Base-by-base conservation (phyloP, 2,797 vertebrate genomes). In the Helarctos malayanus region DNA sequence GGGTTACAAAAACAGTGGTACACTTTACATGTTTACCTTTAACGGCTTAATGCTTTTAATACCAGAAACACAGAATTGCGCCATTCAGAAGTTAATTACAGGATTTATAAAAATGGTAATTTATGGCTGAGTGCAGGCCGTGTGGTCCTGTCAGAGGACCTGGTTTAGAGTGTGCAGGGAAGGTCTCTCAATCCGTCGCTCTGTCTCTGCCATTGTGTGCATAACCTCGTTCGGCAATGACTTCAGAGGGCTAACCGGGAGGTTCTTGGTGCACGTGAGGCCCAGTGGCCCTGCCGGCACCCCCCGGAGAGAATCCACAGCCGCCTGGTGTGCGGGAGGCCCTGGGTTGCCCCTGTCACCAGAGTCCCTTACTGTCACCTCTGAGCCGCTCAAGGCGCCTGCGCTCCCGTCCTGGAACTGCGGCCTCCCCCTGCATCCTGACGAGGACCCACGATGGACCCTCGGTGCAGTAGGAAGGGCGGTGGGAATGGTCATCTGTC, bases 31-130 rank as follows among this genome's bases (percentile, higher is more conserved):
- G 84, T 97, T 98, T 97, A 94, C 73, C 19, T 94, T 95, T 95
- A 92, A 91, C 92, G 96, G 95, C 84, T 95, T 96, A 91, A 95
- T 97, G 83, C 68, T 89, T 93, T 95, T 95, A 97, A 96, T 95
- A 86, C 96, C 68, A 90, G 92, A 90, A 91, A 86, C 38, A 52
- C 57, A 95, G 92, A 97, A 95, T 92, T 91, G 81, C 63, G 56
- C 92, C 87, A 83, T 98, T 98, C 96, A 95, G 95, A 91, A 94
- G 92, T 92, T 97, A 96, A 97, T 97, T 95, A 95, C 84, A 90
- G 89, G 96, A 97, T 96, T 97, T 95, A 97, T 97, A 92, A 97
- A 97, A 97, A 95, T 94, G 94, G 86, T 94, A 80, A 92, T 95
- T 95, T 97, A 69, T 88, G 89, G 81, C 88, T 97, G 21, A 78